Percentiles rank a stretch among this genome's conserved stretches.
Conservation (phyloP, 2,888 invertebrate genomes). For the Melieria crassipennis region DNA sequence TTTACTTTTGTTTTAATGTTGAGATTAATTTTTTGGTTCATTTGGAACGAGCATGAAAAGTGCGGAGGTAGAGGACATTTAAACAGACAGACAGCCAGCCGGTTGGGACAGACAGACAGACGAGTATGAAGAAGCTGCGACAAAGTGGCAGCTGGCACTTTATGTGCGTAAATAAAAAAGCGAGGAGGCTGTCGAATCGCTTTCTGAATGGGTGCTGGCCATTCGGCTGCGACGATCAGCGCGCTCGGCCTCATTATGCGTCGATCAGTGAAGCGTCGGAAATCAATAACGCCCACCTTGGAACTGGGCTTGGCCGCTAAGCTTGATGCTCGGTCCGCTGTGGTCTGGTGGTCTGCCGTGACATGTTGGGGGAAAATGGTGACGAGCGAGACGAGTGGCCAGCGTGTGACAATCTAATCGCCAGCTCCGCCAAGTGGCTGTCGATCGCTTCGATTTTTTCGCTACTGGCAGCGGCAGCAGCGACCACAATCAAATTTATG, state of each 20-base stretch:
- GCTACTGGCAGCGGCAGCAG: neutral
- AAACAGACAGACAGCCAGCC: too few relatives aligned
- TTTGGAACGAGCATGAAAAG: slow-evolving; percentile 12
- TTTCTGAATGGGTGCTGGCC: too few relatives aligned
- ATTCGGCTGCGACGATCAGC: too few relatives aligned
- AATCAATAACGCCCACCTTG: too few relatives aligned
- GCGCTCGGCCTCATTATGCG: too few relatives aligned
- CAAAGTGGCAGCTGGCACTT: too few relatives aligned
- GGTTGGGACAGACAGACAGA: neutral
- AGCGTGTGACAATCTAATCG: neutral
- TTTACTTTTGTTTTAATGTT: slow-evolving; percentile 63
- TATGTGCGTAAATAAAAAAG: too few relatives aligned
- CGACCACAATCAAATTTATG: neutral
- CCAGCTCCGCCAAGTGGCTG: neutral
- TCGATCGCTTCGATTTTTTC: neutral
- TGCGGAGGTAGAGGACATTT: neutral
- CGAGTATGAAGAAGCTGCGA: neutral
- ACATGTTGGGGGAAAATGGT: neutral
- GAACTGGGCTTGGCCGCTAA: neutral
- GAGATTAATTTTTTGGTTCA: slow-evolving; percentile 37
- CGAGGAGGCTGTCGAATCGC: too few relatives aligned
- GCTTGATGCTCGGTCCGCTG: neutral
- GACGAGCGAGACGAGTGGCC: neutral
- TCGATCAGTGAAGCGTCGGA: too few relatives aligned
- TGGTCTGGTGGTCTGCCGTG: neutral